phyloP scores from a whole-genome alignment of 2,113 vertebrate genomes.

The Prochilodus magdalenae region DNA sequence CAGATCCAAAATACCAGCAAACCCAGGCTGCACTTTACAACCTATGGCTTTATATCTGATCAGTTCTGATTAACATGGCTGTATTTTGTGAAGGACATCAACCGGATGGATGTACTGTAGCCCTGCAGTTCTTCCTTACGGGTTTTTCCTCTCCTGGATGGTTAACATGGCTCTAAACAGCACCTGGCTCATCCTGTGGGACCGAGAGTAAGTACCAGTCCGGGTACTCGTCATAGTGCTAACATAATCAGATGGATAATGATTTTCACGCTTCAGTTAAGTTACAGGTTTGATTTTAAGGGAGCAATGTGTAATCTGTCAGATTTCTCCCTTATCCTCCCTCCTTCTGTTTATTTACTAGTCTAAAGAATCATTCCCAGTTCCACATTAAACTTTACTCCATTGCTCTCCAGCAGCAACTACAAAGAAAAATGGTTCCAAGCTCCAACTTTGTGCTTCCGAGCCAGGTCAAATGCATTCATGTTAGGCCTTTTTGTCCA shows the following conservation, averaged over 20 bases:
- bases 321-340: no score
- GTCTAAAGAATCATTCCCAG: no score
- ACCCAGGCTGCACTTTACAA: neutral
- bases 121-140: slow-evolving; percentile 67
- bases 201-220: slow-evolving; percentile 71
- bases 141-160: slow-evolving; percentile 75
- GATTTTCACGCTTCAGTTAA: neutral
- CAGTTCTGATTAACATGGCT: neutral
- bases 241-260: neutral
- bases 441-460: no score
- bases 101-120: slow-evolving; percentile 55
- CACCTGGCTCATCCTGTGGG: slow-evolving; percentile 79
- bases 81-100: slow-evolving; percentile 64
- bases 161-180: slow-evolving; percentile 74
- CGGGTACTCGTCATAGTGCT: neutral
- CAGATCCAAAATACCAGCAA: neutral
- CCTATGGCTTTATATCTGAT: no score
- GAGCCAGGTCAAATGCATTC: no score
- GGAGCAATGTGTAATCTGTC: no score
- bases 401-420: no score
- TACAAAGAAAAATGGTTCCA: no score
- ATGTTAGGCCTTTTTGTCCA: no score
- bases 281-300: neutral
- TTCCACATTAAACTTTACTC: no score
- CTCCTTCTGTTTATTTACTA: no score